These are phyloP conservation scores for Harmothoe impar DNA, from an alignment of 2,888 invertebrate species.

Conservation along the genomic window DNA sequence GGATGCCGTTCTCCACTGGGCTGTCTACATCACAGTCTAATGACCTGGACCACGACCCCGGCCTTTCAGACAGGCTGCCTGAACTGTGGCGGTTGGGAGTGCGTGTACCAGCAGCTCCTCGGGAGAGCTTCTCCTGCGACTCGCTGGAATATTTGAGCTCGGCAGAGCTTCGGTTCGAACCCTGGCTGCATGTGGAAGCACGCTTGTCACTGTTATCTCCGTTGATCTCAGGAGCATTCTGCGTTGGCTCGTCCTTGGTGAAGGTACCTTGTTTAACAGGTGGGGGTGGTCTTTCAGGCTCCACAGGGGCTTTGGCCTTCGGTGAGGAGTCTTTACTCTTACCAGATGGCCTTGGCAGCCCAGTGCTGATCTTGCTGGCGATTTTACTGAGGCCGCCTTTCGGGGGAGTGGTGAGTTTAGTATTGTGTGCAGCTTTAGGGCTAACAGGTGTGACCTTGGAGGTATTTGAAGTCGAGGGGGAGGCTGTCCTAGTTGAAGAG, in stretches of 20 bases:
- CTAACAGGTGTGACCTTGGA: slow-evolving; percentile 36
- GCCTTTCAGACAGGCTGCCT: slow-evolving; percentile 32
- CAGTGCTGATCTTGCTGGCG: slow-evolving; percentile 42
- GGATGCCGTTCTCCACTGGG: slow-evolving; percentile 52
- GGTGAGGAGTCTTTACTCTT: slow-evolving; percentile 14
- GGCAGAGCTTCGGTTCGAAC: slow-evolving; percentile 59
- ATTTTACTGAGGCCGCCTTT: slow-evolving; percentile 46
- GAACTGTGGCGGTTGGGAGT: slow-evolving; percentile 47
- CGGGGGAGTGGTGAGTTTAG: slow-evolving; percentile 45
- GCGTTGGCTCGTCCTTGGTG: slow-evolving; percentile 88
- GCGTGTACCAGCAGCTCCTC: slow-evolving; percentile 47
- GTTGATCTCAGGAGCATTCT: slow-evolving; percentile 73
- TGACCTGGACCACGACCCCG: slow-evolving; percentile 48
- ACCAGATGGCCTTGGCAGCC: slow-evolving; percentile 1
- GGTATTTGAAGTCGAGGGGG: slow-evolving; percentile 45
- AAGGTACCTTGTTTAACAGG: slow-evolving; percentile 94
- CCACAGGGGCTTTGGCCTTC: neutral
- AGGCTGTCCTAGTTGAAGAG: slow-evolving; percentile 15
- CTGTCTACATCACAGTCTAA: slow-evolving; percentile 36
- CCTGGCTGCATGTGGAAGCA: neutral
- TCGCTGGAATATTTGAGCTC: slow-evolving; percentile 63
- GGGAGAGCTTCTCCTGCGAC: slow-evolving; percentile 61
- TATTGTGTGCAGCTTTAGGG: slow-evolving; percentile 47
- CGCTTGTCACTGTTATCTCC: slow-evolving; percentile 66
- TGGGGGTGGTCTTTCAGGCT: slow-evolving; percentile 74